phyloP scores from a whole-genome alignment of 1,140 invertebrate genomes.

The Hyles vespertilio region DNA sequence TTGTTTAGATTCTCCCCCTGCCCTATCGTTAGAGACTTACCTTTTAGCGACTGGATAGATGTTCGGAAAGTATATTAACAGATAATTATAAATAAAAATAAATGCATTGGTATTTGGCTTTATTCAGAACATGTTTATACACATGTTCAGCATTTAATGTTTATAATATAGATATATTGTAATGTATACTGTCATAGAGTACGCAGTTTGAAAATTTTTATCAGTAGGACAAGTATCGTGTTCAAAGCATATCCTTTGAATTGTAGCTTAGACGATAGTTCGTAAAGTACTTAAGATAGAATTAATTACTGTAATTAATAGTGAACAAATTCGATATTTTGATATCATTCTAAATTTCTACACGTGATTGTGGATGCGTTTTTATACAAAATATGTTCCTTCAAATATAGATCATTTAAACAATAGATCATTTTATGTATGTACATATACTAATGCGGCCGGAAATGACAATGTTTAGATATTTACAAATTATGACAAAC shows the following conservation, averaged over 20 bases:
- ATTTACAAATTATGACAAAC: no score
- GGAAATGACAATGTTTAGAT: no score
- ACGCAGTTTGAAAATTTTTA: conserved; percentile 47
- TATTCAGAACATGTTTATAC: conserved; percentile 58
- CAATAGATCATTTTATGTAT: no score
- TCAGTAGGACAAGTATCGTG: conserved; percentile 50
- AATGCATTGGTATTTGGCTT: conserved; percentile 75
- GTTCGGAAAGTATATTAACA: conserved; percentile 6
- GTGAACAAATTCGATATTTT: conserved; percentile 16
- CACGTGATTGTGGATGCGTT: conserved; percentile 8
- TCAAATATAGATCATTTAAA: neutral
- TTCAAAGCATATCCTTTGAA: conserved; percentile 49
- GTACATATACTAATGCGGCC: no score
- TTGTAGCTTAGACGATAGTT: conserved; percentile 22
- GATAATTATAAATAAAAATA: conserved; percentile 56
- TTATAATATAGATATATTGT: conserved; percentile 37
- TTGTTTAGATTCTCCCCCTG: no score
- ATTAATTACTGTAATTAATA: conserved; percentile 21
- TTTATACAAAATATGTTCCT: conserved; percentile 11
- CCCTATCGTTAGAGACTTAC: neutral
- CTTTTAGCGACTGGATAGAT: conserved; percentile 3
- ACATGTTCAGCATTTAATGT: conserved; percentile 56
- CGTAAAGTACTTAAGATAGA: conserved; percentile 5
- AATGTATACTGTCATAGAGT: conserved; percentile 52
- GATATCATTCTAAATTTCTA: conserved; percentile 25